Base-by-base conservation (phyloP, 2,888 invertebrate genomes). In the Emmelina monodactyla region DNA sequence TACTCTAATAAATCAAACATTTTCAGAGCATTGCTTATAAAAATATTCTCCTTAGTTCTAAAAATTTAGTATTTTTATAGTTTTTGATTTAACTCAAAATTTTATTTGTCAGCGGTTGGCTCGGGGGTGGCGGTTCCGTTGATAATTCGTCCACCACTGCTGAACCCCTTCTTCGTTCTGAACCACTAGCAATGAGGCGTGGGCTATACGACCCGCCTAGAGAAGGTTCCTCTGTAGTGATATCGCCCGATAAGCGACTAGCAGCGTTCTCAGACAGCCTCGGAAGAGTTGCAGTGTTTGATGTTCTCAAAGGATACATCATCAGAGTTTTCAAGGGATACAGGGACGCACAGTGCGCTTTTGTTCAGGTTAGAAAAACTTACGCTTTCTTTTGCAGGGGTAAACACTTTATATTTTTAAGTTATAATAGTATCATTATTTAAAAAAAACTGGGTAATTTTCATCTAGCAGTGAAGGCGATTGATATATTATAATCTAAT, bases 241-340 rank as follows among this genome's bases (percentile, higher is more conserved):
- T 93, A 32, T 91, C 94, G 1, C 94, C 94, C 0, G 88, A 91
- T 62, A 84, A 88, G 38, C 84, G 86, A 16, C 76, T 95, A 3
- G 92, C 92, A 0, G 92, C 89, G 0, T 82, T 94, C 28, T 85
- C 90, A 0, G 98, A 98, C 67, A 87, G 86, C 47, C 84, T 93
- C 53, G 97, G 97, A 15, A 84, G 98, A 37, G 91, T 98, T 0
- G 85, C 91, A 29, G 78, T 99, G 11, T 70, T 98, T 19, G 96
- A 98, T 67, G 86, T 92, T 10, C 83, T 83, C 32, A 85, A 85
- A 45, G 94, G 95, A 1, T 83, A 90, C 34, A 86, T 91, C 14
- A 71, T 96, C 25, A 83, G 94, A 34, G 87, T 97, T 57, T 95
- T 96, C 85, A 97, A 97, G 79, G 97, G 98, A 2, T 98, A 95